phyloP scores from a whole-genome alignment of 2,888 invertebrate genomes.

The Drosophila multiciliata region DNA sequence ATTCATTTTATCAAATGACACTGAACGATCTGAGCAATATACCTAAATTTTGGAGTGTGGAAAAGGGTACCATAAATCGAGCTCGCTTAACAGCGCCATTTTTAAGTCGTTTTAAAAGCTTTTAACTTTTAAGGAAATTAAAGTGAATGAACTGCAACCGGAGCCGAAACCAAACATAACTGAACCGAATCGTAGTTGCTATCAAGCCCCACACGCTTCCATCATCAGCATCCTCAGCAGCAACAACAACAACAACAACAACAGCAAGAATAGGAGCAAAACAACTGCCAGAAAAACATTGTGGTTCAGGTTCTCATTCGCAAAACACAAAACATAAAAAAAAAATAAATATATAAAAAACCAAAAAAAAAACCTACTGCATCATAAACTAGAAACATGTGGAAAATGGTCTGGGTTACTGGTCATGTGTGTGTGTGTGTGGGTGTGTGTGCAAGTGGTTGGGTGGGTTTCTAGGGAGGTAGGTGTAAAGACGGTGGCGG shows the following conservation, averaged over 20 bases:
- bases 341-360: background rate
- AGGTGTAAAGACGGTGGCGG: conserved; percentile 22
- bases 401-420: conserved; percentile 40
- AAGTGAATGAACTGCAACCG: conserved; percentile 5
- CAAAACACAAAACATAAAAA: conserved; percentile 1
- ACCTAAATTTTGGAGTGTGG: background rate
- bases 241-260: conserved; percentile 17
- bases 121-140: conserved; percentile 5
- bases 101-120: background rate
- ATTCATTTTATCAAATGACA: background rate
- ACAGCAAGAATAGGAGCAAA: conserved; percentile 13
- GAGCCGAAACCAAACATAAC: conserved; percentile 44
- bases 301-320: conserved; percentile 18
- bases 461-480: background rate
- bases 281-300: conserved; percentile 14
- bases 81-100: background rate
- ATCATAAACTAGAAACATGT: conserved; percentile 77
- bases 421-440: conserved; percentile 32
- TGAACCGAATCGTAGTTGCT: conserved; percentile 58
- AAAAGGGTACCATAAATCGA: background rate
- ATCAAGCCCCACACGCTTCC: conserved; percentile 75
- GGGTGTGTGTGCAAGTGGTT: conserved; percentile 9
- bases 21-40: background rate
- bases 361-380: conserved; percentile 63
- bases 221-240: conserved; percentile 49